Evolutionary conservation across 1,140 invertebrate genomes (phyloP).

Genomic region (Drosophila tristis): DNA sequence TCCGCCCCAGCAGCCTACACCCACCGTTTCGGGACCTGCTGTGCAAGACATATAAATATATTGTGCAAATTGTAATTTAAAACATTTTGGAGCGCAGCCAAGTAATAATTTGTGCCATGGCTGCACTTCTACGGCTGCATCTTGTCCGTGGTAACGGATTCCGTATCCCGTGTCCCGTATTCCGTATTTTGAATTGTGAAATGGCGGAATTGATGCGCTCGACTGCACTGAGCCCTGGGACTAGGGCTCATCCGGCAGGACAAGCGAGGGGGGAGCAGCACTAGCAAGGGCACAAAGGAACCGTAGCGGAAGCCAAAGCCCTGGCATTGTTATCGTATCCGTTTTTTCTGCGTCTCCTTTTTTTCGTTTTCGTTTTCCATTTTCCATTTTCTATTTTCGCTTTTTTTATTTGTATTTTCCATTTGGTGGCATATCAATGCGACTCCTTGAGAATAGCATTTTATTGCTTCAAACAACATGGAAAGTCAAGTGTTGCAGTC

Average conservation of each 20-base stretch:
- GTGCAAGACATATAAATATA: slow-evolving; percentile 42
- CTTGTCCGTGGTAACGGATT: slow-evolving; percentile 46
- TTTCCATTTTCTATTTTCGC: not conserved
- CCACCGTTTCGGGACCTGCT: slow-evolving; percentile 21
- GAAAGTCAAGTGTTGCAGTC: slow-evolving; percentile 81
- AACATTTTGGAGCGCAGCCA: slow-evolving; percentile 73
- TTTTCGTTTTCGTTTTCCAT: slow-evolving; percentile 10
- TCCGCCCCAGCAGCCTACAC: not conserved
- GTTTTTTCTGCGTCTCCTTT: slow-evolving; percentile 18
- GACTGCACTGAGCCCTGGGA: slow-evolving; percentile 49
- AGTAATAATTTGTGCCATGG: slow-evolving; percentile 74
- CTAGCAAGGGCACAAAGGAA: not conserved
- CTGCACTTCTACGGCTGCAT: slow-evolving; percentile 46
- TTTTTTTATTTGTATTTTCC: slow-evolving; percentile 9
- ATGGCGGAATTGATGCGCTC: slow-evolving; percentile 74
- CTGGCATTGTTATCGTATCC: slow-evolving; percentile 66
- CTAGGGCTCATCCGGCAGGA: not conserved
- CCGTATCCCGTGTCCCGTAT: too few species aligned
- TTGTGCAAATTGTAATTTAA: slow-evolving; percentile 79
- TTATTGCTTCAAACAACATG: slow-evolving; percentile 76
- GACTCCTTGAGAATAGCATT: slow-evolving; percentile 71
- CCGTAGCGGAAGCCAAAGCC: too few species aligned
- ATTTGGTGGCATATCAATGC: slow-evolving; percentile 45
- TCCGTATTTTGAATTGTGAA: slow-evolving; percentile 61
- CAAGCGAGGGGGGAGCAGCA: slow-evolving; percentile 5